These are phyloP conservation scores for Hetaerina titia DNA, from an alignment of 2,888 invertebrate species.

Conservation along the genomic window DNA sequence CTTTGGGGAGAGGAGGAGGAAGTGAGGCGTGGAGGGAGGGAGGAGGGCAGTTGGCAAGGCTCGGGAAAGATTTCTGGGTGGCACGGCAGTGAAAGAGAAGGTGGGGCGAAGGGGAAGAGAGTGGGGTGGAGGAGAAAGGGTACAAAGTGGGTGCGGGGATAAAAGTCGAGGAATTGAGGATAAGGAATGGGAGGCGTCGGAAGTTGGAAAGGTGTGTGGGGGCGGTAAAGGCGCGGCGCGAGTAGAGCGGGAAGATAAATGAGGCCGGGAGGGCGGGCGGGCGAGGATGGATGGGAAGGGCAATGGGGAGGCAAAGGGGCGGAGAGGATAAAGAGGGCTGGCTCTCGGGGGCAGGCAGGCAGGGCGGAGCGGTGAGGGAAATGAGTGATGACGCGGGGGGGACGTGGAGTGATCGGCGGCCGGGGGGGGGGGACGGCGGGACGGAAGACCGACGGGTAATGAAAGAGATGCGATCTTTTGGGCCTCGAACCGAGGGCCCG, in stretches of 20 bases:
- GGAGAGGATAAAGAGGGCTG: background rate
- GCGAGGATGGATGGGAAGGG: background rate
- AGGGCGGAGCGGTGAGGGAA: background rate
- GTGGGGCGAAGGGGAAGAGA: background rate
- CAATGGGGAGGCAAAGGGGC: background rate
- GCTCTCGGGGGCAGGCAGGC: background rate
- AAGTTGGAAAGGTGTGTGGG: background rate
- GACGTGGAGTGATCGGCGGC: background rate
- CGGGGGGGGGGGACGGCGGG: background rate
- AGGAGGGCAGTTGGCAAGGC: background rate
- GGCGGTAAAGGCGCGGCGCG: background rate
- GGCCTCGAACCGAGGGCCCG: background rate
- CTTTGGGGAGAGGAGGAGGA: background rate
- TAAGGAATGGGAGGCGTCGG: background rate
- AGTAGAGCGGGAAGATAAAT: slow-evolving; percentile 12
- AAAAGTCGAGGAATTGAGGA: background rate
- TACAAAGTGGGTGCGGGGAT: slow-evolving; percentile 1
- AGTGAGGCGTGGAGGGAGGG: background rate
- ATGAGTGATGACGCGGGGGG: slow-evolving; percentile 15
- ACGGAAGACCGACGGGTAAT: slow-evolving; percentile 4
- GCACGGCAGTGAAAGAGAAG: background rate
- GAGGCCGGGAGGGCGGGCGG: background rate
- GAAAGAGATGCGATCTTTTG: slow-evolving; percentile 55
- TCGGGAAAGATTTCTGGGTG: background rate
- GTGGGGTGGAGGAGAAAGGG: background rate